Conservation (phyloP, 2,888 invertebrate genomes). For the Portevinia maculata region DNA sequence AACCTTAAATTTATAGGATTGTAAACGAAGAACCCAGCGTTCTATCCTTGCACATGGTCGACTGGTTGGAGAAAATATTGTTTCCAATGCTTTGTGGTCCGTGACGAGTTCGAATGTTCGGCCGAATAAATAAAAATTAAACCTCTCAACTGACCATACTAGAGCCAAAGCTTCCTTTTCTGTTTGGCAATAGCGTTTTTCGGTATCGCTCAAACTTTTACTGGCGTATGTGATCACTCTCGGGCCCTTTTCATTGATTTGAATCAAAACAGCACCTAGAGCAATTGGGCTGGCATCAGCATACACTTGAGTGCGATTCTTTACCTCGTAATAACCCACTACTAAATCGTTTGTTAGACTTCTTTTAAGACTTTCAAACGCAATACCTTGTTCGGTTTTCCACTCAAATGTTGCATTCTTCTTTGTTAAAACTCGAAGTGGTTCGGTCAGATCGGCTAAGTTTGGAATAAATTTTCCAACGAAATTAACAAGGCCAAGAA, state of each 20-base stretch:
- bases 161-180: conserved; percentile 79
- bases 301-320: too few species aligned
- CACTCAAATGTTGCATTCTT: too few species aligned
- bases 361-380: neutral
- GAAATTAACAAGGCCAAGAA: too few species aligned
- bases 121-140: conserved; percentile 81
- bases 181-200: conserved; percentile 63
- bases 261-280: too few species aligned
- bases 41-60: conserved; percentile 76
- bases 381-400: neutral
- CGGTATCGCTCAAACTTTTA: conserved; percentile 77
- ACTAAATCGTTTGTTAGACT: too few species aligned
- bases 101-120: conserved; percentile 79
- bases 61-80: conserved; percentile 75
- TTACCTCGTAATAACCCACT: too few species aligned
- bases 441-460: too few species aligned
- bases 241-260: neutral
- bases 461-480: too few species aligned
- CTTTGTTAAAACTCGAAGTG: too few species aligned
- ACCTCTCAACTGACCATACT: conserved; percentile 80
- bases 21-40: conserved; percentile 75
- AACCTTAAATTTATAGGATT: conserved; percentile 70
- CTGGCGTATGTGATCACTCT: conserved; percentile 81
- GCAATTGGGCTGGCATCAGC: too few species aligned
- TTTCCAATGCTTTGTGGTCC: conserved; percentile 77